Evolutionary conservation across 2,113 vertebrate genomes (phyloP).

Genomic region (Motacilla alba): DNA sequence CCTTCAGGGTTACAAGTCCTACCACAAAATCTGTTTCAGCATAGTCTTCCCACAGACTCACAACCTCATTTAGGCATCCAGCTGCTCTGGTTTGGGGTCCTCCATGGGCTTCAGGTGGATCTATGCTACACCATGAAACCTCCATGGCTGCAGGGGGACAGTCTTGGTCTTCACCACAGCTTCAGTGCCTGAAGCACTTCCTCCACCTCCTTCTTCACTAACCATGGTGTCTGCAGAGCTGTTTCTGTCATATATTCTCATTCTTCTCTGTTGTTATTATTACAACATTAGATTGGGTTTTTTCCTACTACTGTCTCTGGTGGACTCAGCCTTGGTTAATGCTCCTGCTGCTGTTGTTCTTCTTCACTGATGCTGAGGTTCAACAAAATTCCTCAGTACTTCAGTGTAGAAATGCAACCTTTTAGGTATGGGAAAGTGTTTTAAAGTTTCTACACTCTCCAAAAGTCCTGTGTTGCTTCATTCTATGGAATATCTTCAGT

Average conservation of each 20-base stretch:
- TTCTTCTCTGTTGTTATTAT: background rate
- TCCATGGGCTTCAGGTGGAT: no score
- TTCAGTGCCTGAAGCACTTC: background rate
- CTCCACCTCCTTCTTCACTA: background rate
- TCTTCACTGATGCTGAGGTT: background rate
- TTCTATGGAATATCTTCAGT: background rate
- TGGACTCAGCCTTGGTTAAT: background rate
- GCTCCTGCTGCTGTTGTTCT: background rate
- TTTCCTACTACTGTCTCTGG: background rate
- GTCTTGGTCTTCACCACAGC: background rate
- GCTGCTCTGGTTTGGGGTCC: background rate
- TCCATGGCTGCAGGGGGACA: background rate
- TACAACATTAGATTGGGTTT: accelerated
- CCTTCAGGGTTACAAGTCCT: background rate
- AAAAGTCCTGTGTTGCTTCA: background rate
- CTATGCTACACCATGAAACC: background rate
- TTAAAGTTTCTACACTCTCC: background rate
- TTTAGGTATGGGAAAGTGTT: background rate
- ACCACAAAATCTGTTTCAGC: background rate
- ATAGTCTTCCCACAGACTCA: background rate
- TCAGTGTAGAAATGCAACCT: background rate
- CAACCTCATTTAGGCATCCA: background rate
- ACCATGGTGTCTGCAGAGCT: background rate
- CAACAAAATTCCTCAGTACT: background rate
- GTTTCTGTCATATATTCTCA: background rate